Conservation (phyloP, 2,113 vertebrate species). For the Pampusana beccarii region DNA sequence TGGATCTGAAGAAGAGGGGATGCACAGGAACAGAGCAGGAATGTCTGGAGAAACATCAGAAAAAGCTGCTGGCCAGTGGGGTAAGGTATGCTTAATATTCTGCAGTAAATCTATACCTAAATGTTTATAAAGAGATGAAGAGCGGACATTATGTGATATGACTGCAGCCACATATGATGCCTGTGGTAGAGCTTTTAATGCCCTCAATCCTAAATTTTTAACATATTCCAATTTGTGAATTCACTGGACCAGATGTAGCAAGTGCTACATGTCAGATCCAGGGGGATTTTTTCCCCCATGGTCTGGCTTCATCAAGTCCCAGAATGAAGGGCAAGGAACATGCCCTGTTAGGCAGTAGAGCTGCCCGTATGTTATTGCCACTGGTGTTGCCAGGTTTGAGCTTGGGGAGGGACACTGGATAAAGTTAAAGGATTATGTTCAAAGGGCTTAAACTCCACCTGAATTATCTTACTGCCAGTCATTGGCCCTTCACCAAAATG, state of each 20-base stretch:
- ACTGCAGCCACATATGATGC: neutral
- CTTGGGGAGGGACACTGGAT: neutral
- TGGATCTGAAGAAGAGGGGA: neutral
- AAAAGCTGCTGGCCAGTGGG: neutral
- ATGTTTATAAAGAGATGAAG: neutral
- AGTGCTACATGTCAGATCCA: neutral
- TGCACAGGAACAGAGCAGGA: neutral
- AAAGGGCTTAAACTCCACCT: neutral
- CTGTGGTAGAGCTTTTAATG: neutral
- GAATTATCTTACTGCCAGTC: neutral
- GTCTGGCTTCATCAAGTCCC: neutral
- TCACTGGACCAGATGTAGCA: accelerated
- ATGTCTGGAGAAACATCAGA: neutral
- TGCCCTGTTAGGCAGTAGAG: neutral
- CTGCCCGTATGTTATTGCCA: neutral
- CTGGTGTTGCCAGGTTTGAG: neutral
- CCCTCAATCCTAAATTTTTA: neutral
- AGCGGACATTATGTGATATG: neutral
- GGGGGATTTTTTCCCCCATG: neutral
- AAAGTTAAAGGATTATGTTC: neutral
- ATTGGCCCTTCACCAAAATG: neutral
- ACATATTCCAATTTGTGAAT: neutral
- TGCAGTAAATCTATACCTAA: neutral
- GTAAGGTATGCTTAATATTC: neutral
- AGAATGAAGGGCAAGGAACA: neutral